Conservation (phyloP, 2,888 invertebrate genomes). For the Chalcis sispes region DNA sequence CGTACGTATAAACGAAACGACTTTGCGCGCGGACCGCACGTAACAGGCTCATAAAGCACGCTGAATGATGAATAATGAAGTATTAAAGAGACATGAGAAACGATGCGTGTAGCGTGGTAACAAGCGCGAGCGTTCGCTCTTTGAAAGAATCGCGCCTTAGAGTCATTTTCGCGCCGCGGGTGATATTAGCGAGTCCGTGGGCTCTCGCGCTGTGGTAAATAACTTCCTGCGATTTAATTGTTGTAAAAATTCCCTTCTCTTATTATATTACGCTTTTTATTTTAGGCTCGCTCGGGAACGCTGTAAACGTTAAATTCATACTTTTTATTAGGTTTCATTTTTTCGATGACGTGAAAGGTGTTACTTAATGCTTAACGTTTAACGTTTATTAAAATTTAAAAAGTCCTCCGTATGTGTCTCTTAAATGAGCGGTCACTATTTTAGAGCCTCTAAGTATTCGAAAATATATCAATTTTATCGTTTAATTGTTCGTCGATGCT, state of each 20-base stretch:
- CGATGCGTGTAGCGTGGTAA: conserved; percentile 46
- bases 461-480: too few species aligned
- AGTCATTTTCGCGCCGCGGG: conserved; percentile 52
- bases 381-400: neutral
- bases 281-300: neutral
- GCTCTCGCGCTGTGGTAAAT: too few species aligned
- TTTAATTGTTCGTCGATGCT: too few species aligned
- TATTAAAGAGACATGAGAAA: conserved; percentile 57
- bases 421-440: too few species aligned
- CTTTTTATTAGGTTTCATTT: neutral
- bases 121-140: neutral
- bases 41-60: conserved; percentile 53
- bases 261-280: conserved; percentile 3
- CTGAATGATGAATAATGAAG: conserved; percentile 58
- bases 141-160: conserved; percentile 45
- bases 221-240: conserved; percentile 42
- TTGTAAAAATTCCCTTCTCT: conserved; percentile 27
- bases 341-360: neutral
- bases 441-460: too few species aligned
- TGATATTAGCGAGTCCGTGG: conserved; percentile 37
- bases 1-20: conserved; percentile 28
- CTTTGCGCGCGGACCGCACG: conserved; percentile 39
- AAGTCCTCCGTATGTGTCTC: too few species aligned
- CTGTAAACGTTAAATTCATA: neutral
- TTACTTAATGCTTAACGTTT: neutral